Conservation (phyloP, 1,140 invertebrate genomes). For the Diachasma alloeum region DNA sequence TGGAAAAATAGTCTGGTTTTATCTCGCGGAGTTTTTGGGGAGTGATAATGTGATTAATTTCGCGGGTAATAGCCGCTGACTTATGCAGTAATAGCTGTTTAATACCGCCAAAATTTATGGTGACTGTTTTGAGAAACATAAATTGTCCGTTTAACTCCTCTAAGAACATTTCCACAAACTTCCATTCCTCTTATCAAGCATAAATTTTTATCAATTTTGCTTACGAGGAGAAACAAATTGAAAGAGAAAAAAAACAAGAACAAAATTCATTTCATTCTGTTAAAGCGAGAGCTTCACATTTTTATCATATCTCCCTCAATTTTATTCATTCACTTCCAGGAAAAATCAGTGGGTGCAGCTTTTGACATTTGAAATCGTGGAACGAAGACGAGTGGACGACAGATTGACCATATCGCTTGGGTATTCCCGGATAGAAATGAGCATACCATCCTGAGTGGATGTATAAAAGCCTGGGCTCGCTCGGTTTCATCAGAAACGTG, state of each 20-base stretch:
- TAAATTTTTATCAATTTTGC: background rate
- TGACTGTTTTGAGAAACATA: background rate
- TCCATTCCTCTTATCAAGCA: background rate
- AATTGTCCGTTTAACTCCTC: background rate
- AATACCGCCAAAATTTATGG: background rate
- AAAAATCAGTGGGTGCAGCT: background rate
- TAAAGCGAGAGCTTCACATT: background rate
- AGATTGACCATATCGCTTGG: slow-evolving; percentile 26
- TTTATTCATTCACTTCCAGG: background rate
- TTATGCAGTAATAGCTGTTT: background rate
- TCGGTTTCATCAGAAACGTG: background rate
- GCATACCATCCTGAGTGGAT: slow-evolving; percentile 9
- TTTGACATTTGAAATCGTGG: background rate
- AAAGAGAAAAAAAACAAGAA: too few relatives aligned
- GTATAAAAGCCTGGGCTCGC: background rate
- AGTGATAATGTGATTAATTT: background rate
- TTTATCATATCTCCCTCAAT: background rate
- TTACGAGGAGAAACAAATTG: background rate
- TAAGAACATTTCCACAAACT: background rate
- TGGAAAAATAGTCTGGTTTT: background rate
- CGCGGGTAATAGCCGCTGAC: background rate
- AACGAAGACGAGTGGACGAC: slow-evolving; percentile 18
- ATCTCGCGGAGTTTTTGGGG: background rate
- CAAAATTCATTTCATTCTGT: background rate
- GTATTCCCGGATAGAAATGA: slow-evolving; percentile 19